A percentile compares a stretch with the other conserved stretches of the same genome.
These are phyloP conservation scores for Dendropsophus ebraccatus DNA, from an alignment of 2,113 vertebrate genomes.

Conservation along the genomic window DNA sequence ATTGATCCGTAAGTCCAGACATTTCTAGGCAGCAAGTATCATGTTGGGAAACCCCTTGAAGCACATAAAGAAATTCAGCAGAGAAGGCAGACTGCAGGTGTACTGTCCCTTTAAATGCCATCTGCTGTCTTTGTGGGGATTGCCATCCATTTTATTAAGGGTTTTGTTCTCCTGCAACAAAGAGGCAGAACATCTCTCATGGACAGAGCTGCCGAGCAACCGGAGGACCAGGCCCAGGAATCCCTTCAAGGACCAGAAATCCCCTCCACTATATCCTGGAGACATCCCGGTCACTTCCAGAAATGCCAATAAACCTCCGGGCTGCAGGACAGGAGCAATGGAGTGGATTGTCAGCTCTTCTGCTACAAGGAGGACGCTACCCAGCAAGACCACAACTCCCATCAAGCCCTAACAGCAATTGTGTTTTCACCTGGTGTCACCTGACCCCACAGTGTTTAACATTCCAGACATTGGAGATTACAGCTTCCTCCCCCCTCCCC, in stretches of 20 bases:
- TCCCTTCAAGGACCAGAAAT: background rate
- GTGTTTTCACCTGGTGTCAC: too few relatives aligned
- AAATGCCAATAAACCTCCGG: background rate
- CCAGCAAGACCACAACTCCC: background rate
- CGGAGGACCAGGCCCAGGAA: background rate
- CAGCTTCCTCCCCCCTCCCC: too few relatives aligned
- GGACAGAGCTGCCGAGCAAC: background rate
- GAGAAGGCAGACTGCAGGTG: background rate
- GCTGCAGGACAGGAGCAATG: background rate
- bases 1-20: too few relatives aligned
- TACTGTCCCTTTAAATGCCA: background rate
- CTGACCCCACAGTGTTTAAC: too few relatives aligned
- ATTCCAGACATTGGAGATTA: too few relatives aligned
- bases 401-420: too few relatives aligned
- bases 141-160: background rate
- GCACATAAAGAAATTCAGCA: too few relatives aligned
- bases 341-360: background rate
- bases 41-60: too few relatives aligned
- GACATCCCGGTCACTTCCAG: background rate
- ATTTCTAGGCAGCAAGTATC: too few relatives aligned
- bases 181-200: background rate
- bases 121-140: background rate
- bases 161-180: background rate
- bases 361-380: background rate
- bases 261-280: background rate